These are phyloP conservation scores for Cichladusa arquata DNA, from an alignment of 2,113 vertebrate genomes.

Conservation along the genomic window DNA sequence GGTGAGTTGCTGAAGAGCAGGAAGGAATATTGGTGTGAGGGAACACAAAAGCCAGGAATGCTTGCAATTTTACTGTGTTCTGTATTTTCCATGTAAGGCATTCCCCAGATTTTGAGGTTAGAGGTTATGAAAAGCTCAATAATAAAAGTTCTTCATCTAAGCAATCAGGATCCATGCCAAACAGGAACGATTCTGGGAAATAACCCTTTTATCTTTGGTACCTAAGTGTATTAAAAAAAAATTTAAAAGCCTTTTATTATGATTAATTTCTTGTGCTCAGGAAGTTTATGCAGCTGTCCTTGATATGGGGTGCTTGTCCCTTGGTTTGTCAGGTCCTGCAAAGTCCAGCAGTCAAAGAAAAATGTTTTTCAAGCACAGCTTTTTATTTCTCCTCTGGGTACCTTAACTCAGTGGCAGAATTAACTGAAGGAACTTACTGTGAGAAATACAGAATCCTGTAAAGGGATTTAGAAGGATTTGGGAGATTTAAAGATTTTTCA, in stretches of 20 bases:
- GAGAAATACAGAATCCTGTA: slow-evolving; percentile 39
- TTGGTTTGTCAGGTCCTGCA: not conserved
- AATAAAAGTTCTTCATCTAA: slow-evolving; percentile 31
- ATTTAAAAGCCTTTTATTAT: slow-evolving; percentile 37
- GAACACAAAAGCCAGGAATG: slow-evolving; percentile 16
- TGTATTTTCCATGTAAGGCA: slow-evolving; percentile 30
- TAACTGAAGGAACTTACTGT: slow-evolving; percentile 24
- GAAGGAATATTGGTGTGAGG: not conserved
- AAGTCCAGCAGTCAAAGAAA: slow-evolving; percentile 33
- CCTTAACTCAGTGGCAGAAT: slow-evolving; percentile 28
- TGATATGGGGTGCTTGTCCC: not conserved
- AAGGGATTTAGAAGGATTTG: slow-evolving; percentile 51
- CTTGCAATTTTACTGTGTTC: not conserved
- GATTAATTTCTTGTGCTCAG: slow-evolving; percentile 50
- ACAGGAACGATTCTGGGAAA: slow-evolving; percentile 63
- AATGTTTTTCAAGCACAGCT: not conserved
- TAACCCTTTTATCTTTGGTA: slow-evolving; percentile 54
- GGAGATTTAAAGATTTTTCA: slow-evolving; percentile 51
- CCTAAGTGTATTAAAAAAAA: slow-evolving; percentile 40
- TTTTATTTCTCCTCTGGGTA: slow-evolving; percentile 33
- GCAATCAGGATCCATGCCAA: not conserved
- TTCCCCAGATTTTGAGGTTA: slow-evolving; percentile 57
- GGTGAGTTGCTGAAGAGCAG: not conserved
- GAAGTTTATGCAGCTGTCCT: slow-evolving; percentile 56
- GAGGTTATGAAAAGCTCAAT: slow-evolving; percentile 55